A percentile compares a stretch with the other conserved stretches of the same genome.
Conservation (phyloP, 2,113 vertebrate genomes). For the Ammodytes marinus region DNA sequence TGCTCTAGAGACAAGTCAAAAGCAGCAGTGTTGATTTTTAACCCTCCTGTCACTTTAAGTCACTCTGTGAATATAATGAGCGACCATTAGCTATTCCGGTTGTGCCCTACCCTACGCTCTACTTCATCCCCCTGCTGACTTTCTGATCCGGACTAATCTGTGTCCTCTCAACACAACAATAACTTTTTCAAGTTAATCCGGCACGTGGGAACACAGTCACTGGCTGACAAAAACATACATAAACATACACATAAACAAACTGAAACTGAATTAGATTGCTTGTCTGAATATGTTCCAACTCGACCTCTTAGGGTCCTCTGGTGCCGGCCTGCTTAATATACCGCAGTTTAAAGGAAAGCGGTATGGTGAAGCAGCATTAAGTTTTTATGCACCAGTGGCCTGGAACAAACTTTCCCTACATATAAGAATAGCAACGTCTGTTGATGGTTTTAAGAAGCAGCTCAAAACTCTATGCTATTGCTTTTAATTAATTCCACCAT, state of each 20-base stretch:
- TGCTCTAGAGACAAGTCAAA: background rate
- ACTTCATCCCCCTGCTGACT: constrained; percentile 40
- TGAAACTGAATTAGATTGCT: too few relatives aligned
- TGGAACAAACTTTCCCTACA: too few relatives aligned
- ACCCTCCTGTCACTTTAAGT: background rate
- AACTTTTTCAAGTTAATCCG: constrained; percentile 66
- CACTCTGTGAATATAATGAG: background rate
- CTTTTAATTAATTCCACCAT: too few relatives aligned
- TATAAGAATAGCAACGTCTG: too few relatives aligned
- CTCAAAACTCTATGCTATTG: too few relatives aligned
- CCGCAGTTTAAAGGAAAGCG: too few relatives aligned
- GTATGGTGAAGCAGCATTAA: too few relatives aligned
- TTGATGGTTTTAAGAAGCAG: too few relatives aligned
- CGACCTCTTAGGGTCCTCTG: too few relatives aligned
- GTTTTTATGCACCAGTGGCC: too few relatives aligned
- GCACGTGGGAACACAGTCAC: background rate
- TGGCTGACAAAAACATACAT: background rate
- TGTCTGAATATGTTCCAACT: too few relatives aligned
- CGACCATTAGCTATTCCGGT: constrained; percentile 19
- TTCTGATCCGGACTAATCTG: constrained; percentile 63
- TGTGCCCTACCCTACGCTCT: constrained; percentile 18
- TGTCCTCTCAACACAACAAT: constrained; percentile 57
- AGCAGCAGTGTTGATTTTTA: background rate
- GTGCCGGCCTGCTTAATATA: too few relatives aligned
- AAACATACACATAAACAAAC: background rate